A percentile compares a stretch with the other conserved stretches of the same genome.
Conservation (phyloP, 2,113 vertebrate species). For the Lepus americanus region DNA sequence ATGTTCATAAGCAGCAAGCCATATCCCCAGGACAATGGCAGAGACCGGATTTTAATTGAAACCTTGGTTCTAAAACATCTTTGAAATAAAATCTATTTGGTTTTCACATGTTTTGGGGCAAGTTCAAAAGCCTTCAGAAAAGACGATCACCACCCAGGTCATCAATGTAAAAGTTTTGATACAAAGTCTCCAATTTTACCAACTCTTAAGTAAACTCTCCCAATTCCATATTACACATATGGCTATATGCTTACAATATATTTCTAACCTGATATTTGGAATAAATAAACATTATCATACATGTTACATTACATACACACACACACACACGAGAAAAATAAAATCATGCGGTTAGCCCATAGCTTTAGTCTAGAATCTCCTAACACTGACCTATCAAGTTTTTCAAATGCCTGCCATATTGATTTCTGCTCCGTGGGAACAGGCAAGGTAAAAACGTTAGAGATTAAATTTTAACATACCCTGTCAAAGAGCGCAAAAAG, state of each 20-base stretch:
- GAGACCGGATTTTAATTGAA: background rate
- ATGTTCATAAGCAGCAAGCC: background rate
- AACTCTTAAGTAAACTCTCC: background rate
- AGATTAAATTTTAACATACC: conserved; percentile 87
- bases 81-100: conserved; percentile 31
- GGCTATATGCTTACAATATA: background rate
- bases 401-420: background rate
- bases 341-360: background rate
- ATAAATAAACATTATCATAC: background rate
- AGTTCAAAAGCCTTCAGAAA: conserved; percentile 15
- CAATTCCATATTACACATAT: background rate
- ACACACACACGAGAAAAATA: too few species aligned
- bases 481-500: conserved; percentile 97
- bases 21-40: background rate
- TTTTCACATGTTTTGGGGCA: background rate
- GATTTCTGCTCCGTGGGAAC: background rate
- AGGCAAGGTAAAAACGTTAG: background rate
- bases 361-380: background rate
- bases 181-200: conserved; percentile 1
- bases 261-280: background rate
- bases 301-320: background rate
- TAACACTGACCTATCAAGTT: background rate
- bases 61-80: background rate
- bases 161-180: background rate
- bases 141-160: background rate